phyloP scores from a whole-genome alignment of 2,797 vertebrate species.

The Karalla daura region DNA sequence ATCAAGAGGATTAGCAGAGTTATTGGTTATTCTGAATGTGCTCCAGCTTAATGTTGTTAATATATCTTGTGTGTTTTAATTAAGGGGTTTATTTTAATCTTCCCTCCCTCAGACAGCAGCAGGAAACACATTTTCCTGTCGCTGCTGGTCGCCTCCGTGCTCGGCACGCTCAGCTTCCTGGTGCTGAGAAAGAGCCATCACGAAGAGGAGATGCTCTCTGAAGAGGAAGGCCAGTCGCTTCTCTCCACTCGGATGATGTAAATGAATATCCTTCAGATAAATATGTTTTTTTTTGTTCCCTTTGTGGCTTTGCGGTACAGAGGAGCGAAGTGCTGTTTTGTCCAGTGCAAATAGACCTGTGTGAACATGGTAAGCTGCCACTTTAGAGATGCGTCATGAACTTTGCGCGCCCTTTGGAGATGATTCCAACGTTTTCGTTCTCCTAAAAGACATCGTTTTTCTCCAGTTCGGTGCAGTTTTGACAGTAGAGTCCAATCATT shows the following conservation, averaged over 20 bases:
- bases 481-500: conserved; percentile 37
- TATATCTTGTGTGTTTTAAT: conserved; percentile 43
- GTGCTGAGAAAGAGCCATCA: conserved; percentile 68
- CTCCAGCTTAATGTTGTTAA: conserved; percentile 17
- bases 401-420: conserved; percentile 3
- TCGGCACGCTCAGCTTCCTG: conserved; percentile 85
- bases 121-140: conserved; percentile 82
- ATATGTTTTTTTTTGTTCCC: conserved; percentile 25
- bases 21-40: conserved; percentile 22
- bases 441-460: conserved; percentile 37
- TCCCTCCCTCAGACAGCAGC: conserved; percentile 75
- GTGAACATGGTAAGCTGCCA: neutral
- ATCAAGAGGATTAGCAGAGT: conserved; percentile 31
- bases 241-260: conserved; percentile 77
- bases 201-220: conserved; percentile 78
- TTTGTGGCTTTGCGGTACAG: neutral
- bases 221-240: conserved; percentile 83
- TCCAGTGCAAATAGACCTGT: neutral
- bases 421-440: conserved; percentile 42
- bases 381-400: neutral
- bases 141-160: conserved; percentile 78
- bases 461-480: conserved; percentile 46
- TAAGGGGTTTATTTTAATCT: conserved; percentile 43
- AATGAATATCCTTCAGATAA: conserved; percentile 44
- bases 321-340: neutral